phyloP scores from a whole-genome alignment of 2,888 invertebrate genomes.

The Agriopis leucophaearia region DNA sequence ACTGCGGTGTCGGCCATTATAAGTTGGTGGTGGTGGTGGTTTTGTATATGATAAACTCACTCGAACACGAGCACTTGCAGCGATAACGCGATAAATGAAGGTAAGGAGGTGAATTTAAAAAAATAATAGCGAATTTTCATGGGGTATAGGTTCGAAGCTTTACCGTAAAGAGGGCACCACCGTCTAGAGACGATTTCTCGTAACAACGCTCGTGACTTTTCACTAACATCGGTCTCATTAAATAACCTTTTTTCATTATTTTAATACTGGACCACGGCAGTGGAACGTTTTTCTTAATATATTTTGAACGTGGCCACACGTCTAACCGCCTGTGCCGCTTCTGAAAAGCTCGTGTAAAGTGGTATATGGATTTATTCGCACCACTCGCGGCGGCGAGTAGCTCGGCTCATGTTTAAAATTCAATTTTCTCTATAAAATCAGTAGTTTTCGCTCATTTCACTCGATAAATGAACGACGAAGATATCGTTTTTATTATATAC shows the following conservation, averaged over 20 bases:
- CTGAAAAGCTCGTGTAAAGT: neutral
- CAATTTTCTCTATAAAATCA: slow-evolving; percentile 4
- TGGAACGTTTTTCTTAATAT: neutral
- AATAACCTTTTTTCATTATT: slow-evolving; percentile 7
- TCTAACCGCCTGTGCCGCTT: neutral
- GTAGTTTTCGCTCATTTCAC: too few relatives aligned
- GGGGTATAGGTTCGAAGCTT: neutral
- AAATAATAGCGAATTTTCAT: too few relatives aligned
- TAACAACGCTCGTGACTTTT: slow-evolving; percentile 31
- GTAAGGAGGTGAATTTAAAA: too few relatives aligned
- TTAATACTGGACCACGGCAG: neutral
- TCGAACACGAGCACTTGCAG: too few relatives aligned
- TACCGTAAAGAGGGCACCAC: slow-evolving; percentile 8
- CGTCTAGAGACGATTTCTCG: slow-evolving; percentile 32
- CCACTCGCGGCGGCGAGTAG: slow-evolving; percentile 2
- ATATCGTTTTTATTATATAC: slow-evolving; percentile 2
- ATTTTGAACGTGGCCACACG: neutral
- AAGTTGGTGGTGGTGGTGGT: too few relatives aligned
- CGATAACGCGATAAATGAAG: too few relatives aligned
- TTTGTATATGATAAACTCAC: neutral
- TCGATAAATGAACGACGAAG: neutral
- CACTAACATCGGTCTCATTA: slow-evolving; percentile 31
- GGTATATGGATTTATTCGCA: neutral
- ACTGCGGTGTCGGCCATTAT: slow-evolving; percentile 61
- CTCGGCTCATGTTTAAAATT: slow-evolving; percentile 10